phyloP scores from a whole-genome alignment of 2,888 invertebrate species.

The Suillia variegata region DNA sequence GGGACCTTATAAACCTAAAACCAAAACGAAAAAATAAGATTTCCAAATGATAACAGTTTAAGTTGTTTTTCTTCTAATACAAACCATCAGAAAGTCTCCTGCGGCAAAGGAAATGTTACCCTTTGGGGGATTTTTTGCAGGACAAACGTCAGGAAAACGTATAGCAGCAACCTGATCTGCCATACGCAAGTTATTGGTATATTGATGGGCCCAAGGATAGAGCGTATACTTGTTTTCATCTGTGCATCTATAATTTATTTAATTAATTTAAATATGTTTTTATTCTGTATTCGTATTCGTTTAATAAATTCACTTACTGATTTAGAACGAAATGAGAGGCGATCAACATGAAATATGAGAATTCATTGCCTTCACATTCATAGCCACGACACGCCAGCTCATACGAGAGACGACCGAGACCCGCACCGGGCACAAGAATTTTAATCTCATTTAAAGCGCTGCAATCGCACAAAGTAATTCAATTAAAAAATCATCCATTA shows the following conservation, averaged over 20 bases:
- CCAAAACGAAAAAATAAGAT: neutral
- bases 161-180: conserved; percentile 81
- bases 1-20: conserved; percentile 50
- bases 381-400: conserved; percentile 91
- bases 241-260: conserved; percentile 48
- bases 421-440: conserved; percentile 95
- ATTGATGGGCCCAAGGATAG: conserved; percentile 95
- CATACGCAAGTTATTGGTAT: conserved; percentile 83
- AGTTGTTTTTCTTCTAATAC: too few relatives aligned
- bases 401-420: conserved; percentile 90
- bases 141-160: conserved; percentile 87
- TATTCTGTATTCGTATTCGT: too few relatives aligned
- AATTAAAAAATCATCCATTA: conserved; percentile 4
- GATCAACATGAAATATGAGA: conserved; percentile 96
- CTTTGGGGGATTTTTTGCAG: conserved; percentile 67
- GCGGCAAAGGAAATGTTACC: conserved; percentile 92
- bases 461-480: conserved; percentile 9
- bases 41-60: neutral
- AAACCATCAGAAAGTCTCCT: conserved; percentile 97
- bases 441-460: conserved; percentile 64
- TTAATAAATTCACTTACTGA: conserved; percentile 64
- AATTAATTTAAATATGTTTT: neutral
- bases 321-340: conserved; percentile 96
- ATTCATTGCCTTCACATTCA: conserved; percentile 96
- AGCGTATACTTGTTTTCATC: conserved; percentile 77